A percentile compares a stretch with the other conserved stretches of the same genome.
These are phyloP conservation scores for Trachythela sp. DNA, from an alignment of 64 coral and sea anemone genomes.

Conservation along the genomic window DNA sequence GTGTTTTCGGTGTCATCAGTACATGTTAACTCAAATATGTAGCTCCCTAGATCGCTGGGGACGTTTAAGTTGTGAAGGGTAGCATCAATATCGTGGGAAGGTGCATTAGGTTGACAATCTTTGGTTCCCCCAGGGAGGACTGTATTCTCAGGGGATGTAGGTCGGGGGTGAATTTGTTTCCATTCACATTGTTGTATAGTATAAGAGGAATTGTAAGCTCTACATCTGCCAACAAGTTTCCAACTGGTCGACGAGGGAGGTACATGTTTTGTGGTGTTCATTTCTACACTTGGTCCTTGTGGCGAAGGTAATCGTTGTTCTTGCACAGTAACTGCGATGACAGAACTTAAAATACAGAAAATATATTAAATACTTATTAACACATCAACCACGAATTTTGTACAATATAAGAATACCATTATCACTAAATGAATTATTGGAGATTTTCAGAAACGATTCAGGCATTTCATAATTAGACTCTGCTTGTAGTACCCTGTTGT, in stretches of 20 bases:
- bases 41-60: not conserved
- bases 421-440: too few relatives aligned
- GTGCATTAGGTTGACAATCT: not conserved
- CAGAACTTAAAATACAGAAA: too few relatives aligned
- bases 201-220: not conserved
- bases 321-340: too few relatives aligned
- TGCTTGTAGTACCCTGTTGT: too few relatives aligned
- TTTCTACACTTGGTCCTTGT: too few relatives aligned
- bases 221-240: not conserved
- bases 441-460: too few relatives aligned
- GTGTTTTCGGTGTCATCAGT: not conserved
- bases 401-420: too few relatives aligned
- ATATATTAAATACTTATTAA: too few relatives aligned
- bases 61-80: not conserved
- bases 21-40: not conserved
- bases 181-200: not conserved
- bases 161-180: not conserved
- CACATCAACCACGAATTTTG: too few relatives aligned
- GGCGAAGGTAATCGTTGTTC: too few relatives aligned
- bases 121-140: not conserved
- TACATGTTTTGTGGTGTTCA: not conserved
- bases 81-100: not conserved
- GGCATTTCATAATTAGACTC: too few relatives aligned
- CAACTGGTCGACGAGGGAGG: not conserved
- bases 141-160: not conserved